These are phyloP conservation scores for Sarcophaga rosellei DNA, from an alignment of 2,888 invertebrate species.

Conservation along the genomic window DNA sequence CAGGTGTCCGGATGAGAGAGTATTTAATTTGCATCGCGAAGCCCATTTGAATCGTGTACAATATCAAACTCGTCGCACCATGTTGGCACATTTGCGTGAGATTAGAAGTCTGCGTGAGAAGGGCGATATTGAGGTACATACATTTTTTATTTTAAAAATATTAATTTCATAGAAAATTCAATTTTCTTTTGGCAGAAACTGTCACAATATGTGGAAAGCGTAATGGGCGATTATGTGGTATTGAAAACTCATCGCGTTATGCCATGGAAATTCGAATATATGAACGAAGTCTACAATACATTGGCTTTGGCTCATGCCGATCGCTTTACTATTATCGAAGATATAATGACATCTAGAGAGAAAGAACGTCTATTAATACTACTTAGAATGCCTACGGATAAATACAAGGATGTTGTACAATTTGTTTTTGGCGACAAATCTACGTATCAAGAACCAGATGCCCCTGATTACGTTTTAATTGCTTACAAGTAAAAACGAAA, in stretches of 20 bases:
- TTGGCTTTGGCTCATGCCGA: conserved; percentile 77
- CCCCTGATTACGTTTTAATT: conserved; percentile 71
- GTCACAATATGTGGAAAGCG: conserved; percentile 74
- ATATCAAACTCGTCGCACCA: conserved; percentile 77
- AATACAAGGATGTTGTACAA: conserved; percentile 71
- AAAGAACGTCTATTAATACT: conserved; percentile 69
- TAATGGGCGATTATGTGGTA: conserved; percentile 78
- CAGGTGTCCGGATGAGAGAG: conserved; percentile 72
- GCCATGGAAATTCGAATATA: conserved; percentile 80
- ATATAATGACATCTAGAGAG: conserved; percentile 49
- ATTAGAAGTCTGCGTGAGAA: conserved; percentile 72
- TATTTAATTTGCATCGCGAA: conserved; percentile 71
- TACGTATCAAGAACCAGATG: conserved; percentile 71
- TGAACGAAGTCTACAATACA: conserved; percentile 79
- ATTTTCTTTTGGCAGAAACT: conserved; percentile 73
- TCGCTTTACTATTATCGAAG: conserved; percentile 71
- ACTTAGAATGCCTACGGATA: conserved; percentile 71
- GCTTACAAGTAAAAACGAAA: conserved; percentile 72
- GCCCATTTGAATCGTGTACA: conserved; percentile 75
- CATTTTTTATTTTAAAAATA: background rate
- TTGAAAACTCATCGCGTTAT: conserved; percentile 78
- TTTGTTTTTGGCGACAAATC: conserved; percentile 77
- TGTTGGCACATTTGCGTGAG: conserved; percentile 73
- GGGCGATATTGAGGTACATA: conserved; percentile 73
- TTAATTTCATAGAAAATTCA: background rate